Percentiles rank a stretch among this genome's conserved stretches.
Conservation (phyloP, 2,113 vertebrate genomes). For the Orycteropus afer region DNA sequence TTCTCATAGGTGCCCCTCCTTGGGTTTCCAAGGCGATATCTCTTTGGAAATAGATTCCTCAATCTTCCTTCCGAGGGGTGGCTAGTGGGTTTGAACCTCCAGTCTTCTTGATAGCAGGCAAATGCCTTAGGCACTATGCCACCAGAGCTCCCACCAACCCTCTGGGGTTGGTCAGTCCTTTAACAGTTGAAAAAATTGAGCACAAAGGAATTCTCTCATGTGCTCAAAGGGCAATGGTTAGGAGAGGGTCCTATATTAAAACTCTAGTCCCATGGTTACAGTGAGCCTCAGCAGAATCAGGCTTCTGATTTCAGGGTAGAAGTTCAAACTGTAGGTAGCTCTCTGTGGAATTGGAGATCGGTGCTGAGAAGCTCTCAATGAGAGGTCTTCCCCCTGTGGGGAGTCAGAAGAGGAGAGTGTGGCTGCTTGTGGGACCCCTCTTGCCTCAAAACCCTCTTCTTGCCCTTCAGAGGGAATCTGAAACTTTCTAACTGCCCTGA, state of each 20-base stretch:
- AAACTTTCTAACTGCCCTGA: no score
- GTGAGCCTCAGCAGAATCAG: background rate
- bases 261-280: background rate
- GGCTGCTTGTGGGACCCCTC: background rate
- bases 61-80: no score
- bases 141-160: no score
- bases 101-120: no score
- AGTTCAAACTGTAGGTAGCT: fast-evolving
- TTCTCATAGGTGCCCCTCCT: no score
- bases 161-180: background rate
- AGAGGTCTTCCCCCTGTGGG: background rate
- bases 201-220: background rate
- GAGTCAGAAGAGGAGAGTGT: background rate
- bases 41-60: no score
- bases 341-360: background rate
- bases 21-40: no score
- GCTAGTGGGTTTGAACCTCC: no score
- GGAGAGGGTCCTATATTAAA: background rate
- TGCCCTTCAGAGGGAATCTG: background rate
- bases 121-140: no score
- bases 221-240: background rate
- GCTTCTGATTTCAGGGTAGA: background rate
- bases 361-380: fast-evolving
- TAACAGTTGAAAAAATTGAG: background rate
- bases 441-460: fast-evolving